Conservation (phyloP, 2,888 invertebrate genomes). For the Bellardia bayeri region DNA sequence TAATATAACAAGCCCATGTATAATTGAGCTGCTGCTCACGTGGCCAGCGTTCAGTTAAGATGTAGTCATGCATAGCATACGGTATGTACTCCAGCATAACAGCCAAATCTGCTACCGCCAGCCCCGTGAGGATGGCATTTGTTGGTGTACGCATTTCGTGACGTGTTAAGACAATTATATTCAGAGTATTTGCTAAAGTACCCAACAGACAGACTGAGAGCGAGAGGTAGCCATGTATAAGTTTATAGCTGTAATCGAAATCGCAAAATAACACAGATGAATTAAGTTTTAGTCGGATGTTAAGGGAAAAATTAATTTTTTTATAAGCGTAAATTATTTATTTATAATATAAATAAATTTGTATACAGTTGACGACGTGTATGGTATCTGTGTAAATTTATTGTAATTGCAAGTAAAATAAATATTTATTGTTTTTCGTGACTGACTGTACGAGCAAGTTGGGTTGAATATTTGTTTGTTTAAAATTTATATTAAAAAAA, state of each 20-base stretch:
- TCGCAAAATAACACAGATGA: conserved; percentile 8
- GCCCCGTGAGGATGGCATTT: conserved; percentile 94
- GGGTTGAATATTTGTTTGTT: too few relatives aligned
- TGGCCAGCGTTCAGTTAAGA: conserved; percentile 85
- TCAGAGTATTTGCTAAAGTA: conserved; percentile 94
- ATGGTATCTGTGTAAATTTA: background rate
- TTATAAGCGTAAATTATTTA: conserved; percentile 34
- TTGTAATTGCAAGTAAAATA: too few relatives aligned
- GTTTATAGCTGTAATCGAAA: conserved; percentile 86
- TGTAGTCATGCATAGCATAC: conserved; percentile 92
- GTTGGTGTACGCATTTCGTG: conserved; percentile 96
- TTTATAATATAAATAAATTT: background rate
- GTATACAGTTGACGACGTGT: background rate
- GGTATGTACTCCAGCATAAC: conserved; percentile 98
- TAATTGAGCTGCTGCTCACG: conserved; percentile 87
- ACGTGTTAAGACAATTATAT: conserved; percentile 94
- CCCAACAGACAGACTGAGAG: conserved; percentile 95
- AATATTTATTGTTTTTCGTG: too few relatives aligned
- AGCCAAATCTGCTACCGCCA: conserved; percentile 95
- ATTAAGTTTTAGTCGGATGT: background rate
- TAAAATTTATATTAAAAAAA: too few relatives aligned
- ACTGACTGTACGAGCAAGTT: too few relatives aligned
- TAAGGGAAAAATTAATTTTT: background rate
- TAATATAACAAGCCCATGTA: conserved; percentile 92
- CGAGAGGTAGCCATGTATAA: conserved; percentile 93